These are phyloP conservation scores for Stegana nigrithorax DNA, from an alignment of 2,888 invertebrate genomes.

Conservation along the genomic window DNA sequence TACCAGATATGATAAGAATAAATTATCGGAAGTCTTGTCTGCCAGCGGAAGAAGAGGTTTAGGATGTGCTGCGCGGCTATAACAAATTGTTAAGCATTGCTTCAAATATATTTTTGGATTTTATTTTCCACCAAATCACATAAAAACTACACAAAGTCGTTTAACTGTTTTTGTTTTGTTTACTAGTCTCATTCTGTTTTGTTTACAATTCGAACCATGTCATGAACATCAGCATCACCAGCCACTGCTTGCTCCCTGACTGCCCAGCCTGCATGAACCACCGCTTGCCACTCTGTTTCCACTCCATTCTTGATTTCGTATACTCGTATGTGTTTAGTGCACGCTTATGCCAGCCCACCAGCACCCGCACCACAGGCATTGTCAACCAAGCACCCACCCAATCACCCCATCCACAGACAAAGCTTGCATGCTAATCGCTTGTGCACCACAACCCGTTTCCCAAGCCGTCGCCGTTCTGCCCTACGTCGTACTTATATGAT, in stretches of 20 bases:
- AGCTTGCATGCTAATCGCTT: slow-evolving; percentile 32
- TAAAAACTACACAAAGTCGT: slow-evolving; percentile 32
- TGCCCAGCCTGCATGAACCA: too few species aligned
- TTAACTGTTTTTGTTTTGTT: slow-evolving; percentile 28
- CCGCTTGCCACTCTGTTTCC: too few species aligned
- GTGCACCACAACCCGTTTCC: slow-evolving; percentile 24
- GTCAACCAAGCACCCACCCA: slow-evolving; percentile 19
- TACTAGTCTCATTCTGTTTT: not conserved
- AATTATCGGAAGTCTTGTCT: too few species aligned
- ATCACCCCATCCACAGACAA: slow-evolving; percentile 2
- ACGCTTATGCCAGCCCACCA: not conserved
- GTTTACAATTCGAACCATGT: too few species aligned
- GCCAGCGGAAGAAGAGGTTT: too few species aligned
- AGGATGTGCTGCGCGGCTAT: too few species aligned
- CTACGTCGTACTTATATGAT: too few species aligned
- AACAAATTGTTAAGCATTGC: too few species aligned
- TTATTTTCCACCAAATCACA: slow-evolving; percentile 36
- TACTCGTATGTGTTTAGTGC: not conserved
- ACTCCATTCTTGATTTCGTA: not conserved
- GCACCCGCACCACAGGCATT: too few species aligned
- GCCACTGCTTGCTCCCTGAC: not conserved
- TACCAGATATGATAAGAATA: too few species aligned
- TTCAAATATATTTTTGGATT: too few species aligned
- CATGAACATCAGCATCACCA: too few species aligned
- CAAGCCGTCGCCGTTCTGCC: slow-evolving; percentile 51